A percentile compares a stretch with the other conserved stretches of the same genome.
These are phyloP conservation scores for Megaceryle alcyon DNA, from an alignment of 2,797 vertebrate genomes.

Conservation along the genomic window DNA sequence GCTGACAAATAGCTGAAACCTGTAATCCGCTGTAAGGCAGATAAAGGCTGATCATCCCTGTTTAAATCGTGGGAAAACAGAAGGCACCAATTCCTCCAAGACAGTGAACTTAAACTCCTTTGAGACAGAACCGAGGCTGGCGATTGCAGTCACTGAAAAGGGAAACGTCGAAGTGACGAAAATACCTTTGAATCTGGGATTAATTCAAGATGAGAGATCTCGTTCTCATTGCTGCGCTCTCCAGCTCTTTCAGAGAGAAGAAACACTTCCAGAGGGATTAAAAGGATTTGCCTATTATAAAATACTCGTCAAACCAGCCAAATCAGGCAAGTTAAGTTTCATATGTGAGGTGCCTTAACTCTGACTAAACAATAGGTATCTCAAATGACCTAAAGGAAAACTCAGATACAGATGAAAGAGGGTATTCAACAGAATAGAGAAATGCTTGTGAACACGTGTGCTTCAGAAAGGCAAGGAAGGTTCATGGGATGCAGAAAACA, in stretches of 20 bases:
- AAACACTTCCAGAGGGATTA: background rate
- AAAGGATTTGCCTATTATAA: background rate
- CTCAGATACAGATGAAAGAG: background rate
- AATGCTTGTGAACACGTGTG: rapidly evolving
- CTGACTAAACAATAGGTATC: background rate
- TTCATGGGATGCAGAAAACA: background rate
- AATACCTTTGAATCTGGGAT: conserved; percentile 30
- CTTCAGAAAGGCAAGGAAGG: background rate
- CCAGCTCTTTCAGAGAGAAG: background rate
- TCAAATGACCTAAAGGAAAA: background rate
- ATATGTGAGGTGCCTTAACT: background rate
- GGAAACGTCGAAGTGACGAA: background rate
- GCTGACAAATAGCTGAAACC: background rate
- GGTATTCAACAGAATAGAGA: background rate
- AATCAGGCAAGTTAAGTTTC: background rate
- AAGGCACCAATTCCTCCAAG: background rate
- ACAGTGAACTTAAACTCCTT: background rate
- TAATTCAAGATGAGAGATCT: conserved; percentile 39
- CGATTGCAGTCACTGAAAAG: background rate
- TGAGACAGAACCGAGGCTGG: background rate
- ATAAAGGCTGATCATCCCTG: background rate
- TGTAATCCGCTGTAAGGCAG: conserved; percentile 1
- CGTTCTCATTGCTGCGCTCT: conserved; percentile 5
- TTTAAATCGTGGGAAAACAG: background rate
- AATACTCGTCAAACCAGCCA: background rate